phyloP scores from a whole-genome alignment of 2,888 invertebrate genomes.

The Tethea ocularis region DNA sequence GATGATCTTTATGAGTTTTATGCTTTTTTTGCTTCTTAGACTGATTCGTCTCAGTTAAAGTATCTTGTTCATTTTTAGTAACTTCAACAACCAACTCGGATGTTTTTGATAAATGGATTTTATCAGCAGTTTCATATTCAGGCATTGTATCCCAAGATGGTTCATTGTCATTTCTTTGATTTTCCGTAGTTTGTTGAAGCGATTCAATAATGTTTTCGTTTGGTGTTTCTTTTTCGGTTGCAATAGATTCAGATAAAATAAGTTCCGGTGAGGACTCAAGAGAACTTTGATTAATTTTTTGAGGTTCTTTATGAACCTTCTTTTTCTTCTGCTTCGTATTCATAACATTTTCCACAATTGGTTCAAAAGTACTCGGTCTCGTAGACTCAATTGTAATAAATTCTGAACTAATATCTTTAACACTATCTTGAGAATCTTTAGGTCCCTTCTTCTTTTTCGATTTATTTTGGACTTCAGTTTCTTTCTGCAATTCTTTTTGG shows the following conservation, averaged over 20 bases:
- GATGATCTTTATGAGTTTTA: slow-evolving; percentile 15
- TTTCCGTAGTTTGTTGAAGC: background rate
- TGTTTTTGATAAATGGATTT: background rate
- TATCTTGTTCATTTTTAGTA: background rate
- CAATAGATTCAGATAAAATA: background rate
- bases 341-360: background rate
- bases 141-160: slow-evolving; percentile 28
- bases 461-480: slow-evolving; percentile 33
- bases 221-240: background rate
- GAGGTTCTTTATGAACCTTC: slow-evolving; percentile 33
- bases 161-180: slow-evolving; percentile 10
- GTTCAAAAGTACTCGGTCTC: slow-evolving; percentile 23
- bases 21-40: slow-evolving; percentile 32
- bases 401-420: slow-evolving; percentile 25
- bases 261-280: slow-evolving; percentile 14
- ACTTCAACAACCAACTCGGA: background rate
- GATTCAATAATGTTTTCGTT: background rate
- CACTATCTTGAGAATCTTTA: slow-evolving; percentile 34
- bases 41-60: slow-evolving; percentile 11
- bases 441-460: slow-evolving; percentile 49
- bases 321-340: slow-evolving; percentile 34
- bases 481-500: slow-evolving; percentile 20
- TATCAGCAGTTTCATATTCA: slow-evolving; percentile 27
- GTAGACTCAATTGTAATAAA: slow-evolving; percentile 24
- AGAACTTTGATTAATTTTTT: slow-evolving; percentile 17